Evolutionary conservation across 2,113 vertebrate species (phyloP).

Genomic region (human): DNA sequence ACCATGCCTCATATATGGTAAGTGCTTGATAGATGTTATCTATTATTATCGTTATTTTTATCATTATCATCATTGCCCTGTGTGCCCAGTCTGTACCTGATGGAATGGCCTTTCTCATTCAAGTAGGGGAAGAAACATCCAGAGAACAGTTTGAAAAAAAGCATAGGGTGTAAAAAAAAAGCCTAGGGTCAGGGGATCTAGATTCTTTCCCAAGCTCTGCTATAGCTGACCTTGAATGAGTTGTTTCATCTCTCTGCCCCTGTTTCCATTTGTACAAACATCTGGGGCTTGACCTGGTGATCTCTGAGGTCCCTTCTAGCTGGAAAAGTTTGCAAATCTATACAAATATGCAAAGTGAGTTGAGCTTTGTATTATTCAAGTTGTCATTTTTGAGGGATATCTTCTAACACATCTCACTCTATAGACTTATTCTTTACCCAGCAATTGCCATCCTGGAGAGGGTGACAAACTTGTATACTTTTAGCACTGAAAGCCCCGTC

Average conservation of each 20-base stretch:
- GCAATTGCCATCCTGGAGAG: not conserved
- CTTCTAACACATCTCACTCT: not conserved
- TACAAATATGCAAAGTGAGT: not conserved
- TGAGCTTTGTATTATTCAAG: not conserved
- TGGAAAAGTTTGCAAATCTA: not conserved
- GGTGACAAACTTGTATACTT: not conserved
- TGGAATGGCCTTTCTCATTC: not conserved
- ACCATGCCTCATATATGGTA: not conserved
- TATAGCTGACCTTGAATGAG: not conserved
- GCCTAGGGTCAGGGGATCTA: not conserved
- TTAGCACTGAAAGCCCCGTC: not conserved
- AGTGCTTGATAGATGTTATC: not conserved
- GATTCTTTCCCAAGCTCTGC: not conserved
- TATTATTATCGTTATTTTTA: not conserved
- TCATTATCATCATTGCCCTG: not conserved
- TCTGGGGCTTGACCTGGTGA: not conserved
- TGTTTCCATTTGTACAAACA: not conserved
- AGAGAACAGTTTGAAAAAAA: slow-evolving; percentile 12
- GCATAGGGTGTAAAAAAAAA: not conserved
- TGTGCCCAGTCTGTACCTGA: not conserved
- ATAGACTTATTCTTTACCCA: not conserved
- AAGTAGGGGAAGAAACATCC: not conserved
- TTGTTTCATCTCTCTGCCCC: not conserved
- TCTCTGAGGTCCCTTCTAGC: not conserved
- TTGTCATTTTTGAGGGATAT: not conserved